Base-by-base conservation (phyloP, 2,888 invertebrate species). In the Plagiodera versicolora region DNA sequence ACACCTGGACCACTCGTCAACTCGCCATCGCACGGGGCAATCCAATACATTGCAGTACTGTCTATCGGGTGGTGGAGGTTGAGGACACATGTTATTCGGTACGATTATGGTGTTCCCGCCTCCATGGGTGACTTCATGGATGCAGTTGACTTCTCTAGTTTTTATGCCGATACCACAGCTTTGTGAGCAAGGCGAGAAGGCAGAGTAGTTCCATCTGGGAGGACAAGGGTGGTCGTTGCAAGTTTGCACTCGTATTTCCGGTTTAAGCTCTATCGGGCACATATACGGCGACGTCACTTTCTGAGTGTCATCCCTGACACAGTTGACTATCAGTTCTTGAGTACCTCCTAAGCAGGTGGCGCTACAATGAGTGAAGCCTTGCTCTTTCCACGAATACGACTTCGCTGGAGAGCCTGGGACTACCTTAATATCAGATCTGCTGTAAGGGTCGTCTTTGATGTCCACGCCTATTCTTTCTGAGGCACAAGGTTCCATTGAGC, bases 161-260 rank as follows among this genome's bases (percentile, higher is more conserved):
- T 95, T 94, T 67, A 93, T 90, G 0, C 98, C 98, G 68, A 96
- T 92, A 28, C 98, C 98, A 76, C 98, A 98, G 1, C 92, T 90
- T 78, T 93, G 94, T 17, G 94, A 92, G 81, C 98, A 98, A 17
- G 89, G 87, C 0, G 91, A 90, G 76, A 93, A 95, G 56, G 94
- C 93, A 0, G 94, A 92, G 71, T 91, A 90, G 76, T 94, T 94
- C 95, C 95, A 95, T 70, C 94, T 61, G 4, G 97, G 96, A 1
- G 96, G 96, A 76, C 98, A 98, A 0, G 97, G 94, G 64, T 94
- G 90, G 74, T 96, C 96, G 77, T 98, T 98, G 52, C 72, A 72
- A 1, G 72, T 67, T 35, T 70, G 70, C 30, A 94, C 92, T 63
- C 94, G 83, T 51, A 92, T 91, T 77, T 95, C 94, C 0, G 96